Evolutionary conservation across 2,797 vertebrate species (phyloP), one percentile per base, ranked within the genome.

Genomic region (Melanotaenia nigrans): DNA sequence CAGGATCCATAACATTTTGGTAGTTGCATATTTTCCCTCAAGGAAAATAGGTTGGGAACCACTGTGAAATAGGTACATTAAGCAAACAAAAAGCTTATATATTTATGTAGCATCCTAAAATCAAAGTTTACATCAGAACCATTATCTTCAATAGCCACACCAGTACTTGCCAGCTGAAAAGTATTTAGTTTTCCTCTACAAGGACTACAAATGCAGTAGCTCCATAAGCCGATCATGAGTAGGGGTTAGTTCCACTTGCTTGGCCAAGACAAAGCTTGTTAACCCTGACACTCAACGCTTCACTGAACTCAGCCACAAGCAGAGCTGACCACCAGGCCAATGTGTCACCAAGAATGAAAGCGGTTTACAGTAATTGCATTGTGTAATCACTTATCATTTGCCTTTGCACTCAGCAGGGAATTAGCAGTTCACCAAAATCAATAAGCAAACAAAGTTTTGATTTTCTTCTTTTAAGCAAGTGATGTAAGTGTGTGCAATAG

Each of bases 201-300:
- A 11, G 28, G 38, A 57, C 22, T 32, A 14, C 42, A 62, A 61
- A 56, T 51, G 45, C 30, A 60, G 58, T 35, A 65, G 72, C 67
- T 79, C 33, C 22, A 71, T 81, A 75, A 86, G 53, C 56, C 5
- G 40, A 81, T 83, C 82, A 71, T 75, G 61, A 89, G 71, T 82
- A 74, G 67, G 33, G 57, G 55, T 76, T 67, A 69, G 61, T 65
- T 82, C 65, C 66, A 59, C 70, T 71, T 53, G 20, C 60, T 64
- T 59, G 45, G 69, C 56, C 58, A 70, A 79, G 32, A 78, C 85
- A 65, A 73, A 84, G 86, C 85, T 81, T 75, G 73, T 86, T 88
- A 87, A 85, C 82, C 45, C 57, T 71, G 70, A 85, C 30, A 68
- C 65, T 69, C 10, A 47, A 47, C 13, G 59, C 55, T 55, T 70